Conservation (phyloP, 2,797 vertebrate genomes). For the Limnodromus scolopaceus region DNA sequence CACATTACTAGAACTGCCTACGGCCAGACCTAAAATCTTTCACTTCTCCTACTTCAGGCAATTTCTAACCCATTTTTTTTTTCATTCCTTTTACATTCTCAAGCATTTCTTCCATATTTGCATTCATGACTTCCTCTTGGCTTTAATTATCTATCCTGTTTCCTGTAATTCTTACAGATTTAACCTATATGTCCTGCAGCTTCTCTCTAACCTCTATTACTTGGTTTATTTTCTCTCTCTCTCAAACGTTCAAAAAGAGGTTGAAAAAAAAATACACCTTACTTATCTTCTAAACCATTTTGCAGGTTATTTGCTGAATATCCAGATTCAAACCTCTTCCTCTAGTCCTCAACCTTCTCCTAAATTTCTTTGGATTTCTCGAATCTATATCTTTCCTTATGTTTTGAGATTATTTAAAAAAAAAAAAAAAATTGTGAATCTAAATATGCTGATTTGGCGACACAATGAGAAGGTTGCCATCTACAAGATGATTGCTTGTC, state of each 20-base stretch:
- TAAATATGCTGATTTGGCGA: not conserved
- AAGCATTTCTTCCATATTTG: not conserved
- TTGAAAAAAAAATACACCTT: not conserved
- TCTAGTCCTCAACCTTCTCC: not conserved
- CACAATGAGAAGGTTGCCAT: not conserved
- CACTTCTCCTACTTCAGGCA: not conserved
- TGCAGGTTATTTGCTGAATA: not conserved
- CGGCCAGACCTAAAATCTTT: not conserved
- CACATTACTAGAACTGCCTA: not conserved
- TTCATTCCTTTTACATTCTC: not conserved
- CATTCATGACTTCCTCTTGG: not conserved
- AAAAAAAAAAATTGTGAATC: not conserved
- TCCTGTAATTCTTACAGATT: not conserved
- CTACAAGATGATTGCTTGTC: not conserved
- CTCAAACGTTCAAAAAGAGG: not conserved
- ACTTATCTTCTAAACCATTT: not conserved
- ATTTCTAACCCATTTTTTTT: not conserved
- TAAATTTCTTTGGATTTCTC: not conserved
- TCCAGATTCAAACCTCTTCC: not conserved
- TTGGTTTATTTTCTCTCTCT: not conserved
- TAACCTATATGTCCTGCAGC: not conserved
- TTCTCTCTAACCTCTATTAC: constrained; percentile 2
- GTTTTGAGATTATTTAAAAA: not conserved
- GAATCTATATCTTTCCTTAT: not conserved
- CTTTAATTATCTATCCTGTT: not conserved